Percentiles rank a stretch among this genome's conserved stretches.
phyloP scores from a whole-genome alignment of 2,797 vertebrate species.

The Discoglossus pictus region DNA sequence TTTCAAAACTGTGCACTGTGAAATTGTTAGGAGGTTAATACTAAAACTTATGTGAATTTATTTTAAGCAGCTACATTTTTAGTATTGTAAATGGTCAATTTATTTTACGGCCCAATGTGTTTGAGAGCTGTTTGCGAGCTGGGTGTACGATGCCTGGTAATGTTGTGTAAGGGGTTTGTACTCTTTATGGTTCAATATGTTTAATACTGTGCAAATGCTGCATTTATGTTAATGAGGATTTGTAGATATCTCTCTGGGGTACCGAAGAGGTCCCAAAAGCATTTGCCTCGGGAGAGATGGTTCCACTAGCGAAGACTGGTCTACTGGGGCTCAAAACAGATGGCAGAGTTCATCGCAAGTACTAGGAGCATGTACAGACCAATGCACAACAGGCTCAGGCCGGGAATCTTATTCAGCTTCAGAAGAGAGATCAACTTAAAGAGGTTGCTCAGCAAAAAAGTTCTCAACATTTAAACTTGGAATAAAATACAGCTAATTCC shows the following conservation, averaged over 20 bases:
- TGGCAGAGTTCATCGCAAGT: slow-evolving; percentile 36
- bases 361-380: slow-evolving; percentile 4
- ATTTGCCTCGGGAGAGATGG: slow-evolving; percentile 31
- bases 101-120: slow-evolving; percentile 36
- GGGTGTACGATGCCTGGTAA: slow-evolving; percentile 3
- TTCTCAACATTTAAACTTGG: no score
- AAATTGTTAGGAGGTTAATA: slow-evolving; percentile 14
- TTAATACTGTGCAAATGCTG: slow-evolving; percentile 34
- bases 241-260: slow-evolving; percentile 1
- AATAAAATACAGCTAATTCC: no score
- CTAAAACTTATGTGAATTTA: background rate
- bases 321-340: slow-evolving; percentile 11
- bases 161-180: slow-evolving; percentile 35
- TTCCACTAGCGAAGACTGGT: slow-evolving; percentile 24
- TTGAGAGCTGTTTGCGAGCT: slow-evolving; percentile 7
- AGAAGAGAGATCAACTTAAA: no score
- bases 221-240: slow-evolving; percentile 39
- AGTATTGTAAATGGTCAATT: slow-evolving; percentile 46
- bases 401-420: no score
- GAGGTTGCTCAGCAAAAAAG: no score
- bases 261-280: slow-evolving; percentile 31
- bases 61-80: slow-evolving; percentile 21
- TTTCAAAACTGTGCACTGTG: background rate
- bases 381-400: background rate
- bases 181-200: slow-evolving; percentile 40